Evolutionary conservation across 2,113 vertebrate species (phyloP).

Genomic region (Cebidichthys violaceus): DNA sequence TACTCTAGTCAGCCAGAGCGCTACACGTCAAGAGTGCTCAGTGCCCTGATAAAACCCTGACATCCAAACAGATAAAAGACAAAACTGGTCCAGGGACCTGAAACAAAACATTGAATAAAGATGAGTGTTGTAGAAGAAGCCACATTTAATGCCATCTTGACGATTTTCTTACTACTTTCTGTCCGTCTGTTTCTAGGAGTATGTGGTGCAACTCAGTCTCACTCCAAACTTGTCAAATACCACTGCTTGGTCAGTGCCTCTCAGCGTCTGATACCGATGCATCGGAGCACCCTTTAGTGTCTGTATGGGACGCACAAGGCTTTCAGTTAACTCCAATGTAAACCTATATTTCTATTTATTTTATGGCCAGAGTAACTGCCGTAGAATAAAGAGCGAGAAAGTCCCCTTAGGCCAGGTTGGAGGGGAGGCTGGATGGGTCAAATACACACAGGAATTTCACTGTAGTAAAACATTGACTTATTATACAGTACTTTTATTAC

Average conservation of each 20-base stretch:
- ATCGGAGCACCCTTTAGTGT: not conserved
- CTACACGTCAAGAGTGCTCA: not conserved
- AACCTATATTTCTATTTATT: not conserved
- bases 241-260: not conserved
- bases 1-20: slow-evolving; percentile 2
- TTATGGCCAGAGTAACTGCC: not conserved
- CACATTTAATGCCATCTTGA: not conserved
- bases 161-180: not conserved
- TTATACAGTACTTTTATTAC: too few relatives aligned
- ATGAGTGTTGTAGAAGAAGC: not conserved
- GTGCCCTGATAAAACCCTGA: not conserved
- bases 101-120: not conserved
- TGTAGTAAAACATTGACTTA: too few relatives aligned
- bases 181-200: not conserved
- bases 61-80: not conserved
- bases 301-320: not conserved
- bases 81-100: not conserved
- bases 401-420: not conserved
- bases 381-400: not conserved
- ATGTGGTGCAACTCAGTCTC: not conserved
- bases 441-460: not conserved
- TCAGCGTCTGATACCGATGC: not conserved
- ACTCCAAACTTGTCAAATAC: too few relatives aligned
- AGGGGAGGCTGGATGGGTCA: not conserved
- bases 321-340: not conserved